Evolutionary conservation across 2,888 invertebrate genomes (phyloP).

Genomic region (Deilephila porcellus): DNA sequence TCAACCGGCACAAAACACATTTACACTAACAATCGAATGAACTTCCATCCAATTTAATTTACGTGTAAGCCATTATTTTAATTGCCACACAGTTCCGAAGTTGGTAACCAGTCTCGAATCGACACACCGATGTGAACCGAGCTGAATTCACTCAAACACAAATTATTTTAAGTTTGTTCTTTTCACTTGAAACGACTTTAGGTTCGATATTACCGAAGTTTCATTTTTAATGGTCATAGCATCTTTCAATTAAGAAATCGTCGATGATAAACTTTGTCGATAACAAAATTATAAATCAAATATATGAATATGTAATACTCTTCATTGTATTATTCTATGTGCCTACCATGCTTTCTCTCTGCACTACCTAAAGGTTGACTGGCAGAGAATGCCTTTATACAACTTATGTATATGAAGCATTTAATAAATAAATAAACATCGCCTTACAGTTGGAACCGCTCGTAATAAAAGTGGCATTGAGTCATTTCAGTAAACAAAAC

Average conservation of each 20-base stretch:
- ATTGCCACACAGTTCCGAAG: slow-evolving; percentile 71
- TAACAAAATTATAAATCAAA: too few species aligned
- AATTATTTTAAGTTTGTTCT: slow-evolving; percentile 58
- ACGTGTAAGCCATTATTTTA: slow-evolving; percentile 77
- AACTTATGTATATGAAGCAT: too few species aligned
- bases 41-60: slow-evolving; percentile 74
- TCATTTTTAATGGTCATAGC: slow-evolving; percentile 17
- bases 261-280: not conserved
- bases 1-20: slow-evolving; percentile 58
- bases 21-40: slow-evolving; percentile 68
- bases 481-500: not conserved
- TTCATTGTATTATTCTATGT: too few species aligned
- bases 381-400: too few species aligned
- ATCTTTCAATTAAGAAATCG: slow-evolving; percentile 14
- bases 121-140: slow-evolving; percentile 56
- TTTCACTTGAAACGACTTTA: slow-evolving; percentile 47
- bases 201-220: slow-evolving; percentile 25
- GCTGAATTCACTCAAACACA: slow-evolving; percentile 55
- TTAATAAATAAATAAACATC: too few species aligned
- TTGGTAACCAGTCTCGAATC: slow-evolving; percentile 54
- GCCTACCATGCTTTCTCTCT: too few species aligned
- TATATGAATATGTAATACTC: too few species aligned
- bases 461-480: not conserved
- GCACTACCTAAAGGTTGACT: too few species aligned
- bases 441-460: not conserved